Conservation (phyloP, 2,888 invertebrate species). For the Ochropleura leucogaster region DNA sequence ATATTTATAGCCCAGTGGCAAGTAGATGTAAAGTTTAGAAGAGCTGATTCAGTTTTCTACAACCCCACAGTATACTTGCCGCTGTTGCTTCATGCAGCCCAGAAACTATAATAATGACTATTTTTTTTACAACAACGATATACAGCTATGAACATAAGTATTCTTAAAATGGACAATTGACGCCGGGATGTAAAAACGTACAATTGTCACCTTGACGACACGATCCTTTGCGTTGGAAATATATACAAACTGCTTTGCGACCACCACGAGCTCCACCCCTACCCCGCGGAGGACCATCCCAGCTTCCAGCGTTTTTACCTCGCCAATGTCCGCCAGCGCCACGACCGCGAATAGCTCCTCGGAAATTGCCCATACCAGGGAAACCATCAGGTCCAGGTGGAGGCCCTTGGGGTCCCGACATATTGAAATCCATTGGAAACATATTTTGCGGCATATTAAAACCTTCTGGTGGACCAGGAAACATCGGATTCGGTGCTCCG, state of each 20-base stretch:
- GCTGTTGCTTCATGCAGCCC: slow-evolving; percentile 15
- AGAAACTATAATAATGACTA: slow-evolving; percentile 52
- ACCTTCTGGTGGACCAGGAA: slow-evolving; percentile 77
- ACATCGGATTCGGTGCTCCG: slow-evolving; percentile 67
- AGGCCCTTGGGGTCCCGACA: slow-evolving; percentile 82
- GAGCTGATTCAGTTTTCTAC: slow-evolving; percentile 11
- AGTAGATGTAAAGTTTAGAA: slow-evolving; percentile 2
- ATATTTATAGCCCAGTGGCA: slow-evolving; percentile 2
- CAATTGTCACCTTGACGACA: slow-evolving; percentile 96
- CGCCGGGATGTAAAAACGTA: slow-evolving; percentile 95
- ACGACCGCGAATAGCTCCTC: slow-evolving; percentile 90
- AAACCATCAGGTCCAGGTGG: slow-evolving; percentile 82
- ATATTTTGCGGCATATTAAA: slow-evolving; percentile 87
- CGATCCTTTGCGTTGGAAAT: slow-evolving; percentile 94
- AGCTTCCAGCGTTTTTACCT: slow-evolving; percentile 86
- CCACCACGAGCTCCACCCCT: slow-evolving; percentile 88
- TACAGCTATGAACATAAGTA: slow-evolving; percentile 17
- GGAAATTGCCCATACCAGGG: slow-evolving; percentile 85
- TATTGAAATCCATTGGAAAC: slow-evolving; percentile 89
- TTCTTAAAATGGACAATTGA: slow-evolving; percentile 89
- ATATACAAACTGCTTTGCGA: slow-evolving; percentile 93
- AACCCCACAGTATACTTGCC: background rate
- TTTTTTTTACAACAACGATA: slow-evolving; percentile 42
- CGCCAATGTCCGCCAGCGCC: slow-evolving; percentile 88
- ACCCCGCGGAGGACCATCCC: slow-evolving; percentile 87